phyloP scores from a whole-genome alignment of 2,888 invertebrate species.

The Neoascia interrupta region DNA sequence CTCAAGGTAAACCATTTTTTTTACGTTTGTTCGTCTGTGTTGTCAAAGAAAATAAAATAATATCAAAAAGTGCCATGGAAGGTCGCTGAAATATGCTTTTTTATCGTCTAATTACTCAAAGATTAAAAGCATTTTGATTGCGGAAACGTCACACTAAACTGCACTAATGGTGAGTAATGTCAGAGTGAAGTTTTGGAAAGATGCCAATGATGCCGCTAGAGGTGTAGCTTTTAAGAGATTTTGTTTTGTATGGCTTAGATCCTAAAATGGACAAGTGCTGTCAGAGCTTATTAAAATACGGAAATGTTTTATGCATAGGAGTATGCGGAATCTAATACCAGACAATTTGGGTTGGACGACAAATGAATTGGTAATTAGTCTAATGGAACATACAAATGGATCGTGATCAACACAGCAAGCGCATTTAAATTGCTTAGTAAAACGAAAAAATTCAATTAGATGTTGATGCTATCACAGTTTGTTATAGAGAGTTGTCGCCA shows the following conservation, averaged over 20 bases:
- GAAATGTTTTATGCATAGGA: slow-evolving; percentile 18
- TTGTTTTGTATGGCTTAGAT: not conserved
- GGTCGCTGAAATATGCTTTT: not conserved
- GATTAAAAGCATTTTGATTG: not conserved
- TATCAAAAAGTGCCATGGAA: not conserved
- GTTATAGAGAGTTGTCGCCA: too few species aligned
- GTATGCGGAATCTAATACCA: not conserved
- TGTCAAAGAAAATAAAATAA: not conserved
- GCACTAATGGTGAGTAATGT: slow-evolving; percentile 2
- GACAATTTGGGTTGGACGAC: slow-evolving; percentile 26
- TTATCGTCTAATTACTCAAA: slow-evolving; percentile 15
- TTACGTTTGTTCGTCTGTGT: too few species aligned
- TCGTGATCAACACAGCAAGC: slow-evolving; percentile 23
- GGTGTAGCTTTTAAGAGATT: not conserved
- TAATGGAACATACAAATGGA: not conserved
- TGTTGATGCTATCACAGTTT: too few species aligned
- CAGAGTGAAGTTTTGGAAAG: not conserved
- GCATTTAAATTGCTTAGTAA: too few species aligned
- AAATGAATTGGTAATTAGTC: slow-evolving; percentile 22
- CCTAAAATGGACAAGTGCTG: not conserved
- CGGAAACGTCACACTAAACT: too few species aligned
- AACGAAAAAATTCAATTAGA: too few species aligned
- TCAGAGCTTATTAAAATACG: slow-evolving; percentile 14
- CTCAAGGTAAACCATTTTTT: slow-evolving; percentile 33
- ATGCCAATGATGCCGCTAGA: too few species aligned